These are phyloP conservation scores for Sylvia atricapilla DNA, from an alignment of 2,113 vertebrate genomes.

Conservation along the genomic window DNA sequence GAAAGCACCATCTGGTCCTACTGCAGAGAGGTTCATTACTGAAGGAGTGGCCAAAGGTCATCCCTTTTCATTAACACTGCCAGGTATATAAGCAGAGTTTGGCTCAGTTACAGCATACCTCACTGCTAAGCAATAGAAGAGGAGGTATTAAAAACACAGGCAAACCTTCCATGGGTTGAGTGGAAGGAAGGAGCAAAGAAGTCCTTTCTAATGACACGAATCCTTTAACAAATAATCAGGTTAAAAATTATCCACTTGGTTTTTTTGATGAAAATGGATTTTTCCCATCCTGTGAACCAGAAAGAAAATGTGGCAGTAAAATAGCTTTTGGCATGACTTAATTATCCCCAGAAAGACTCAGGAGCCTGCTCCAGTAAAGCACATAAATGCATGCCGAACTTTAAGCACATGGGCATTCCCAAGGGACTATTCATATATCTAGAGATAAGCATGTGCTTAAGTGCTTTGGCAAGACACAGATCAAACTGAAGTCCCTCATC, in stretches of 20 bases:
- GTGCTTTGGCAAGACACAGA: constrained; percentile 5
- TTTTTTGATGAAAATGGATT: constrained; percentile 70
- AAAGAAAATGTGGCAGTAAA: constrained; percentile 59
- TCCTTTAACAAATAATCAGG: constrained; percentile 63
- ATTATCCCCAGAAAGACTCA: constrained; percentile 55
- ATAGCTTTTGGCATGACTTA: constrained; percentile 54
- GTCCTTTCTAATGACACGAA: not conserved
- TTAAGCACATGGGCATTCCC: constrained; percentile 25
- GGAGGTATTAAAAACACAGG: not conserved
- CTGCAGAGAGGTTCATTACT: constrained; percentile 1
- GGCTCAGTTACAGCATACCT: constrained; percentile 22
- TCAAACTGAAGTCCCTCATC: constrained; percentile 18
- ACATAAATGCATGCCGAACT: constrained; percentile 32
- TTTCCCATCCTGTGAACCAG: constrained; percentile 70
- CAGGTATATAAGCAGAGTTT: constrained; percentile 27
- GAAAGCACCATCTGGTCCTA: constrained; percentile 38
- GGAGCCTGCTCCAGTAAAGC: constrained; percentile 44
- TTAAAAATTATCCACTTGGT: constrained; percentile 60
- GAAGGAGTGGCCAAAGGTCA: constrained; percentile 28
- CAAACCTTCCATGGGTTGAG: not conserved
- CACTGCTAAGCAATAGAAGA: not conserved
- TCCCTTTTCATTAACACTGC: constrained; percentile 35
- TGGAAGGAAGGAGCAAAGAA: constrained; percentile 15
- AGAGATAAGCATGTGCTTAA: constrained; percentile 59
- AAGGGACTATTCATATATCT: constrained; percentile 25